Conservation (phyloP, 2,113 vertebrate genomes). For the Misgurnus anguillicaudatus region DNA sequence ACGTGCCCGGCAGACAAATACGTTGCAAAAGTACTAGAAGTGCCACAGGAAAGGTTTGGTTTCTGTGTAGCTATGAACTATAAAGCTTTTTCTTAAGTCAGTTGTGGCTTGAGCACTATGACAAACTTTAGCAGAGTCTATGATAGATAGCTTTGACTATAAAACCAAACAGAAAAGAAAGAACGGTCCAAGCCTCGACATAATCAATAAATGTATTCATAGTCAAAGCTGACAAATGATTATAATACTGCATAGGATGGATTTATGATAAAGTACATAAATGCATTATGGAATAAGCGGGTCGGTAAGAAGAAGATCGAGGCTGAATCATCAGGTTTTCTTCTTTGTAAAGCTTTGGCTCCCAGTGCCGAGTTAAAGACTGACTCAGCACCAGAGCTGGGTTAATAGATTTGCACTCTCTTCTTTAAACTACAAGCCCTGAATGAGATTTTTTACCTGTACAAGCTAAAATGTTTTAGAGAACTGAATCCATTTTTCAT, state of each 20-base stretch:
- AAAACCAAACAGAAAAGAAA: not conserved
- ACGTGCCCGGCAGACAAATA: not conserved
- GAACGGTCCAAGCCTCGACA: not conserved
- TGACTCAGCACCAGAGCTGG: slow-evolving; percentile 11
- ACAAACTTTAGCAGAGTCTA: not conserved
- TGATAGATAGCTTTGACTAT: not conserved
- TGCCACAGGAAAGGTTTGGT: no score
- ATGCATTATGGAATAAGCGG: not conserved
- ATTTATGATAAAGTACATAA: slow-evolving; percentile 21
- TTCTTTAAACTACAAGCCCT: not conserved
- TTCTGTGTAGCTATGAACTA: no score
- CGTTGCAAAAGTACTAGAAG: not conserved
- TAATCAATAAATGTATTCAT: slow-evolving; percentile 5
- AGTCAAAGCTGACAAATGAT: slow-evolving; percentile 18
- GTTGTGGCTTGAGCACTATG: not conserved
- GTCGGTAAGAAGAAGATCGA: not conserved
- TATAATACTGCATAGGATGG: not conserved
- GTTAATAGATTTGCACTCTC: slow-evolving; percentile 38
- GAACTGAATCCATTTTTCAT: not conserved
- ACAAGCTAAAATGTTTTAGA: not conserved
- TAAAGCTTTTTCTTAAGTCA: no score
- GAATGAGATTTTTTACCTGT: slow-evolving; percentile 3
- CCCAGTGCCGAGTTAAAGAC: not conserved
- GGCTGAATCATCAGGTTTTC: slow-evolving; percentile 30
- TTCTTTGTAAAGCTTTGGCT: not conserved